Conservation (phyloP, 1,140 invertebrate genomes). For the Manduca sexta region DNA sequence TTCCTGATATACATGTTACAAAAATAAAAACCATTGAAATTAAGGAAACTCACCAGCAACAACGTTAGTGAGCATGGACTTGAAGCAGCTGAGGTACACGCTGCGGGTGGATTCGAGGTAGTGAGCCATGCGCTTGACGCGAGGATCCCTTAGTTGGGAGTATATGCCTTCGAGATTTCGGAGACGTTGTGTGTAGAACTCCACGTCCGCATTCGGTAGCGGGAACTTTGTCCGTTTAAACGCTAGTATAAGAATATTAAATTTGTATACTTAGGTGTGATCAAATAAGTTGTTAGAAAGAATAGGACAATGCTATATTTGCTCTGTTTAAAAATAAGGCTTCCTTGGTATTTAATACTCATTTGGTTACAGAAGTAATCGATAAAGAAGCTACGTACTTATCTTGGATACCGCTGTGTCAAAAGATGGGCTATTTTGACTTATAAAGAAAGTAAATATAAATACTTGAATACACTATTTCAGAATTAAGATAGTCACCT, state of each 20-base stretch:
- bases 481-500: conserved; percentile 39
- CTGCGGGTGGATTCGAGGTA: conserved; percentile 83
- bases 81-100: conserved; percentile 82
- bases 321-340: no score
- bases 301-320: no score
- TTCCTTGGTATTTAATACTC: no score
- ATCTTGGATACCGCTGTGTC: no score
- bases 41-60: conserved; percentile 70
- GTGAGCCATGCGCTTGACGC: conserved; percentile 86
- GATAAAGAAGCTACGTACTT: no score
- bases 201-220: conserved; percentile 79
- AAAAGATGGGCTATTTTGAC: no score
- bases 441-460: no score
- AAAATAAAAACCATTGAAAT: not conserved
- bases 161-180: conserved; percentile 89
- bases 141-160: conserved; percentile 83
- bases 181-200: conserved; percentile 79
- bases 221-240: conserved; percentile 78
- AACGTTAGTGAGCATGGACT: conserved; percentile 78
- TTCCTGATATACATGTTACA: not conserved
- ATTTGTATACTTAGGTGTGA: no score
- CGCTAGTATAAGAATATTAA: conserved; percentile 30
- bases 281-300: no score
- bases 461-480: no score
- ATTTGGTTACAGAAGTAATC: no score